Percentiles rank a stretch among this genome's conserved stretches.
phyloP scores from a whole-genome alignment of 2,888 invertebrate species.

The Fragum whitleyi region DNA sequence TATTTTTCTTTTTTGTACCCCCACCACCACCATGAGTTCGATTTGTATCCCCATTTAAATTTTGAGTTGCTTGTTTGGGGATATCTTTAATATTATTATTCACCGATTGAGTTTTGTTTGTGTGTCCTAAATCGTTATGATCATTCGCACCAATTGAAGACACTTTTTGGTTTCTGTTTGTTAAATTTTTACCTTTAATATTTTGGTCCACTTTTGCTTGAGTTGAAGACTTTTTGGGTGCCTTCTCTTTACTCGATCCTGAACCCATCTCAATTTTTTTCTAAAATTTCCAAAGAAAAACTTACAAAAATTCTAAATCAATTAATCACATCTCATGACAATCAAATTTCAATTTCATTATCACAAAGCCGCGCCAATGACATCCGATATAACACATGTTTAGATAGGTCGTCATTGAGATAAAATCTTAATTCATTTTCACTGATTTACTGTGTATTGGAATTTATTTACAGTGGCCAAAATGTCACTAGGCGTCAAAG shows the following conservation, averaged over 20 bases:
- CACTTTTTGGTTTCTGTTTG: conserved; percentile 18
- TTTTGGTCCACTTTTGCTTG: conserved; percentile 7
- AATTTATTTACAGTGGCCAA: conserved; percentile 28
- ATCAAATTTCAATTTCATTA: neutral
- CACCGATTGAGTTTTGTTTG: neutral
- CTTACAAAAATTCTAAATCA: neutral
- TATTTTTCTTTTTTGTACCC: neutral
- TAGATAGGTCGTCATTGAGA: neutral
- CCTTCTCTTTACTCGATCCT: conserved; percentile 49
- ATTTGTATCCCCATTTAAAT: neutral
- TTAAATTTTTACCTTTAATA: conserved; percentile 1
- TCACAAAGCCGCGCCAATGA: neutral
- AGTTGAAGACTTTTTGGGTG: conserved; percentile 8
- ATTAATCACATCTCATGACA: neutral
- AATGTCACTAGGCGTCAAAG: conserved; percentile 16
- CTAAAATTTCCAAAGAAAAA: neutral
- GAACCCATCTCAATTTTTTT: conserved; percentile 45
- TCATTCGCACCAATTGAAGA: neutral
- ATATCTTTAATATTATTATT: conserved; percentile 3
- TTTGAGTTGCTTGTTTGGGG: conserved; percentile 2
- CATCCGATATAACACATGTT: conserved; percentile 10
- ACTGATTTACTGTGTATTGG: conserved; percentile 17
- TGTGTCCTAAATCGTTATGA: neutral
- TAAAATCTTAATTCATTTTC: conserved; percentile 11
- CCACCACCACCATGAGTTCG: neutral